Conservation (phyloP, 2,888 invertebrate species). For the Mycalesis mineus region DNA sequence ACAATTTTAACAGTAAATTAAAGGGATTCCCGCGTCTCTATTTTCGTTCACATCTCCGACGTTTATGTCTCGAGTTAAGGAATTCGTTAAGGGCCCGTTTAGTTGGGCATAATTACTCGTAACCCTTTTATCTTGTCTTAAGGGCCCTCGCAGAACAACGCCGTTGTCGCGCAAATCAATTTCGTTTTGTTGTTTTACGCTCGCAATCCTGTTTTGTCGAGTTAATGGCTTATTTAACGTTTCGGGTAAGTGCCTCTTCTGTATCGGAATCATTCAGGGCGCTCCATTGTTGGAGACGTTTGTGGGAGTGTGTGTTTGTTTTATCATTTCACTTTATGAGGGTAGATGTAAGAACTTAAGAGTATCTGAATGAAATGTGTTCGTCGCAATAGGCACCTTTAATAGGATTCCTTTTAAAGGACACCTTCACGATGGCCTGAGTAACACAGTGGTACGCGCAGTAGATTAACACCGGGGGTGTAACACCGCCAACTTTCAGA, state of each 20-base stretch:
- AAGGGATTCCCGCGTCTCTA: slow-evolving; percentile 1
- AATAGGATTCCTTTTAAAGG: too few species aligned
- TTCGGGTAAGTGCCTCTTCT: background rate
- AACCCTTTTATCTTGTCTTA: slow-evolving; percentile 9
- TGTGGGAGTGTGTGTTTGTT: background rate
- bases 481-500: too few species aligned
- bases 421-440: too few species aligned
- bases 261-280: background rate
- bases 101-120: slow-evolving; percentile 11
- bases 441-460: too few species aligned
- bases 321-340: too few species aligned
- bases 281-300: background rate
- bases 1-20: background rate
- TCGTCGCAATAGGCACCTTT: too few species aligned
- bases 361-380: too few species aligned
- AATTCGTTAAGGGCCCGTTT: slow-evolving; percentile 11
- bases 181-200: slow-evolving; percentile 14
- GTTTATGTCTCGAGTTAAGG: slow-evolving; percentile 9
- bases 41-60: background rate
- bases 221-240: slow-evolving; percentile 14
- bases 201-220: slow-evolving; percentile 7
- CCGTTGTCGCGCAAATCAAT: slow-evolving; percentile 12
- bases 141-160: background rate
- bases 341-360: too few species aligned
- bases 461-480: too few species aligned